These are phyloP conservation scores for Ptychoptera albimana DNA, from an alignment of 2,888 invertebrate species.

Conservation along the genomic window DNA sequence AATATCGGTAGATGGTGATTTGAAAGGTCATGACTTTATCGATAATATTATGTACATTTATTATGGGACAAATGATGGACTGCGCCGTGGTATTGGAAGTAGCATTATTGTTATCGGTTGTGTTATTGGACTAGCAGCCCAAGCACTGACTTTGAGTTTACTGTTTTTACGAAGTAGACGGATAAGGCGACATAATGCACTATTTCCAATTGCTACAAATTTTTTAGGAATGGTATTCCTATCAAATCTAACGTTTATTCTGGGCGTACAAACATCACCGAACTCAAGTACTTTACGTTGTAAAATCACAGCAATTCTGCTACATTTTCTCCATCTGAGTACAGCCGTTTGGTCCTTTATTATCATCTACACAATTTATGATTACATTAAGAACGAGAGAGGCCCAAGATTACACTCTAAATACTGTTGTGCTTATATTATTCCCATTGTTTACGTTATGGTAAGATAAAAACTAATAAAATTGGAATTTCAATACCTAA, in stretches of 20 bases:
- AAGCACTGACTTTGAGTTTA: slow-evolving; percentile 33
- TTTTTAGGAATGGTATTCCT: slow-evolving; percentile 42
- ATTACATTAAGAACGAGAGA: slow-evolving; percentile 32
- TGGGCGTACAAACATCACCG: slow-evolving; percentile 50
- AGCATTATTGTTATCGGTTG: slow-evolving; percentile 33
- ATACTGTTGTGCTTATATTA: slow-evolving; percentile 43
- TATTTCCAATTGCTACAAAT: slow-evolving; percentile 40
- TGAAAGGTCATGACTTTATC: slow-evolving; percentile 52
- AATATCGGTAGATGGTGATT: slow-evolving; percentile 24
- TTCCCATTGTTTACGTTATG: slow-evolving; percentile 48
- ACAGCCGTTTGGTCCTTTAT: slow-evolving; percentile 55
- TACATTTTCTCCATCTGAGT: slow-evolving; percentile 53
- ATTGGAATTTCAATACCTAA: background rate
- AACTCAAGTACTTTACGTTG: slow-evolving; percentile 42
- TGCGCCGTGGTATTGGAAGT: slow-evolving; percentile 36
- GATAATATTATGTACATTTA: slow-evolving; percentile 58
- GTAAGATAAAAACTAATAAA: slow-evolving; percentile 29
- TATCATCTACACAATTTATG: slow-evolving; percentile 45
- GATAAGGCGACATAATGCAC: slow-evolving; percentile 11
- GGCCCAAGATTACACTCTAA: slow-evolving; percentile 40
- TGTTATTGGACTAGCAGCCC: slow-evolving; percentile 34
- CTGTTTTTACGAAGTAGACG: slow-evolving; percentile 12
- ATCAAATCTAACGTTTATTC: slow-evolving; percentile 45
- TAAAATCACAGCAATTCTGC: slow-evolving; percentile 44
- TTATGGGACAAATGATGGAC: slow-evolving; percentile 39